Conservation (phyloP, 2,113 vertebrate species). For the Cyphomyrus discorhynchus region DNA sequence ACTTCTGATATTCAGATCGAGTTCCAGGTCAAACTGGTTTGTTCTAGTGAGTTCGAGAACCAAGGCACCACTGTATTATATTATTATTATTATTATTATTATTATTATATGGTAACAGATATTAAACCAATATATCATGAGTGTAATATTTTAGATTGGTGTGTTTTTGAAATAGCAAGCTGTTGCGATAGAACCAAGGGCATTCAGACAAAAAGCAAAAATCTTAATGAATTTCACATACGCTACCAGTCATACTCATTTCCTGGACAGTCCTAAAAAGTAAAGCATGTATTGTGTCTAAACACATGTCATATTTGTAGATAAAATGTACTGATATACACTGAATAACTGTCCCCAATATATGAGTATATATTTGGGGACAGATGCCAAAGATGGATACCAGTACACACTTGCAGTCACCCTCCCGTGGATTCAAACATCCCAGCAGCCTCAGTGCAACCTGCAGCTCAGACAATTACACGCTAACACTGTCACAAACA, state of each 20-base stretch:
- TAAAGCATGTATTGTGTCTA: not conserved
- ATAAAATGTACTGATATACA: not conserved
- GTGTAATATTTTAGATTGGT: too few species aligned
- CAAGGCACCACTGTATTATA: too few species aligned
- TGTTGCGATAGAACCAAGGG: too few species aligned
- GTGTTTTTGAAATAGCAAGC: too few species aligned
- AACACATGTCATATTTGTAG: not conserved
- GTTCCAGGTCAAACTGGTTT: too few species aligned
- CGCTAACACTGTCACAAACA: not conserved
- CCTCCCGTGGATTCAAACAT: not conserved
- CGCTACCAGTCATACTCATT: too few species aligned
- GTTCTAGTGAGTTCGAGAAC: too few species aligned
- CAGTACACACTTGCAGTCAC: not conserved
- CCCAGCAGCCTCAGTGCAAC: not conserved
- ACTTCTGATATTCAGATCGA: too few species aligned
- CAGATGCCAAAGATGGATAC: not conserved
- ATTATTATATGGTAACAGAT: too few species aligned
- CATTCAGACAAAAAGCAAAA: not conserved
- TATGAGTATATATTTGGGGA: not conserved
- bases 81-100: too few species aligned
- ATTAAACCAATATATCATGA: too few species aligned
- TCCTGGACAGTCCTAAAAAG: not conserved
- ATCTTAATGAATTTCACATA: not conserved
- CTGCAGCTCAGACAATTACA: not conserved
- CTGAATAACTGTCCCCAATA: not conserved